Base-by-base conservation (phyloP, 2,888 invertebrate genomes). In the Harpalus rubripes region DNA sequence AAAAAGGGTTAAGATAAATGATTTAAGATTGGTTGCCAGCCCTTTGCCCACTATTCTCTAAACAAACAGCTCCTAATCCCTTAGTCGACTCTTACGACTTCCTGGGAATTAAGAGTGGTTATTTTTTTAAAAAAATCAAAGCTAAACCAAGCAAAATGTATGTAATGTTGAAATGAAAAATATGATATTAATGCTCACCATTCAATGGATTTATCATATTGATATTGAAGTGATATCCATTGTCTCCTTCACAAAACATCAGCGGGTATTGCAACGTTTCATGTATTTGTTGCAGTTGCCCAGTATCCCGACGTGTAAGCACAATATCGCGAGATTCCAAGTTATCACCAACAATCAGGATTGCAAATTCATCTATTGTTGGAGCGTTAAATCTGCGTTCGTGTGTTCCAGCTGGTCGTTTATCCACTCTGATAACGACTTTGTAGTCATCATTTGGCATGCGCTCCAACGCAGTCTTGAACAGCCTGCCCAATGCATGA, bases 241-340 rank as follows among this genome's bases (percentile, higher is more conserved):
- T 87, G 72, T 88, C 87, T 76, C 87, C 87, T 86, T 85, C 84
- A 83, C 87, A 87, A 85, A 88, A 88, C 56, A 88, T 83, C 16
- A 88, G 61, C 18, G 87, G 87, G 87, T 92, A 91, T 86, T 90
- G 89, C 72, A 91, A 87, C 26, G 90, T 89, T 86, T 89, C 88
- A 39, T 65, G 72, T 39, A 89, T 85, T 65, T 79, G 85, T 81
- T 88, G 87, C 59, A 89, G 85, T 76, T 86, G 81, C 86, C 59
- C 85, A 86, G 87, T 83, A n/a, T 87, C 78, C 52, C 87, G 87
- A 78, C 81, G 84, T 76, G 44, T 44, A 44, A 89, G 84, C 56
- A 90, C 87, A 86, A 91, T 89, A 87, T 90, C 89, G 59, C 90
- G 87, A 81, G 79, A 84, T 86, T 89, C 88, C 79, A 88, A 87